Evolutionary conservation across 2,888 invertebrate genomes (phyloP).

Genomic region (Camptogramma bilineatum): DNA sequence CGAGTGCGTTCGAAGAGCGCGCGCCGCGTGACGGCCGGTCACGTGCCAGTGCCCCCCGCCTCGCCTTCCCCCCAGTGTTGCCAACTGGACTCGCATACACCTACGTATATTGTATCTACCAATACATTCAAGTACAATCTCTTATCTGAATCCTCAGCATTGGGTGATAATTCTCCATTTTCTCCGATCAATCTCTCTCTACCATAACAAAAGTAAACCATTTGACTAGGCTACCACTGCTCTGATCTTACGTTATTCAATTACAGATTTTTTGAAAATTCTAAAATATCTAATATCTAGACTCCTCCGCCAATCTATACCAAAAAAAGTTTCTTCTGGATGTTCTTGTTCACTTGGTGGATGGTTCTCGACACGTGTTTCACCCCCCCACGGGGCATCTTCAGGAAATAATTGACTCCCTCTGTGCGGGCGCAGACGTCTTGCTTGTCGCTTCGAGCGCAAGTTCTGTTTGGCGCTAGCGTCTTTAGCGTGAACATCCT

Average conservation of each 20-base stretch:
- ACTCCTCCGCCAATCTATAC: too few relatives aligned
- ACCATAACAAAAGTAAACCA: neutral
- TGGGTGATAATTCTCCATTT: neutral
- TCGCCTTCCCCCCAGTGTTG: constrained; percentile 31
- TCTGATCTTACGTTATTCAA: neutral
- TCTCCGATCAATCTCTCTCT: neutral
- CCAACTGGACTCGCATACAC: constrained; percentile 8
- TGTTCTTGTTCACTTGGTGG: too few relatives aligned
- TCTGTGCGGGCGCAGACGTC: too few relatives aligned
- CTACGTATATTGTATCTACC: neutral
- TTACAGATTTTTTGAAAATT: neutral
- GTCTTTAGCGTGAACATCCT: too few relatives aligned
- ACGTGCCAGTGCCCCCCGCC: constrained; percentile 54
- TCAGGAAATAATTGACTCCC: too few relatives aligned
- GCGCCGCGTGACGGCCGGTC: constrained; percentile 66
- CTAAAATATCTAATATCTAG: too few relatives aligned
- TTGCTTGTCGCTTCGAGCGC: too few relatives aligned
- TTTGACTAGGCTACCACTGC: neutral
- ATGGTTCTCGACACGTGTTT: too few relatives aligned
- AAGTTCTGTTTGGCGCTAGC: too few relatives aligned
- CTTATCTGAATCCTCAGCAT: neutral
- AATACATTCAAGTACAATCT: neutral
- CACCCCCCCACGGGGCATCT: too few relatives aligned
- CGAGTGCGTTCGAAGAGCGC: constrained; percentile 54
- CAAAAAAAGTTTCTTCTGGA: too few relatives aligned